phyloP scores from a whole-genome alignment of 2,888 invertebrate species.

The Drosophila prostipennis region DNA sequence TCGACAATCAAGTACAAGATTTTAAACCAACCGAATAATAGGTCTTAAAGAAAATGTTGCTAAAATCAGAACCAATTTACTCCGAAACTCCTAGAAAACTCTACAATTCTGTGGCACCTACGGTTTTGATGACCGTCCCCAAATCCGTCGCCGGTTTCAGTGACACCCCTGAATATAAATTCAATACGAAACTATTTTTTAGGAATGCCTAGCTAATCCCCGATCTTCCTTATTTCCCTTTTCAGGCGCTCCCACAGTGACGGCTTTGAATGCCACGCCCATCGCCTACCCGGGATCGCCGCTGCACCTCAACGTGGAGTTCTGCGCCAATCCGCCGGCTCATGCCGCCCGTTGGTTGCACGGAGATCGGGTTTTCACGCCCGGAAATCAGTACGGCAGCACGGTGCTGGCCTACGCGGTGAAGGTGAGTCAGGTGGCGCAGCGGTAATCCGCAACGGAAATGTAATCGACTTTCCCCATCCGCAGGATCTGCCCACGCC shows the following conservation, averaged over 20 bases:
- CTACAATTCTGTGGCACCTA: too few relatives aligned
- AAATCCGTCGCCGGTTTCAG: too few relatives aligned
- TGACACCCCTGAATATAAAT: too few relatives aligned
- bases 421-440: slow-evolving; percentile 70
- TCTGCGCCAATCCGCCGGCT: slow-evolving; percentile 90
- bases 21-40: too few relatives aligned
- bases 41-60: too few relatives aligned
- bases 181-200: too few relatives aligned
- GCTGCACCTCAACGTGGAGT: slow-evolving; percentile 89
- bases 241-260: slow-evolving; percentile 89
- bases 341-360: slow-evolving; percentile 84
- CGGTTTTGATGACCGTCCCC: too few relatives aligned
- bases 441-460: background rate
- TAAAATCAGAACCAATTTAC: too few relatives aligned
- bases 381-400: slow-evolving; percentile 84
- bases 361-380: slow-evolving; percentile 84
- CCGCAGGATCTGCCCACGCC: slow-evolving; percentile 84
- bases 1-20: too few relatives aligned
- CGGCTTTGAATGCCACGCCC: slow-evolving; percentile 88
- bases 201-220: background rate
- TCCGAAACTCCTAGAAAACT: too few relatives aligned
- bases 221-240: slow-evolving; percentile 38
- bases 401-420: slow-evolving; percentile 84
- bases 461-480: background rate
- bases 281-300: slow-evolving; percentile 89